Conservation (phyloP, 2,113 vertebrate genomes). For the Sebastes schlegelii region DNA sequence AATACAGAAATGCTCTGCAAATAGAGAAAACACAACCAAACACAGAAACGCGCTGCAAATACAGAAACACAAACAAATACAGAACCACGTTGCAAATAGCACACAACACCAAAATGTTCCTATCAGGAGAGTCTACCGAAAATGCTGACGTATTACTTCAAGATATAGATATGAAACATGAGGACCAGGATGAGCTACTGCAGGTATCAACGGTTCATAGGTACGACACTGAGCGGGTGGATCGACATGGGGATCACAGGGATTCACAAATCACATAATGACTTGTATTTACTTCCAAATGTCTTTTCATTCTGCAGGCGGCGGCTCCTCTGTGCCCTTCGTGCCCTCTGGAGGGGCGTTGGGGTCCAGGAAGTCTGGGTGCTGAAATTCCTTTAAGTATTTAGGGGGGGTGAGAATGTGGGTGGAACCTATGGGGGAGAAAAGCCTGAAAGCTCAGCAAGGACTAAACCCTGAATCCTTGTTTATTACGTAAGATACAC, state of each 20-base stretch:
- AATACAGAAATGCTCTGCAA: too few species aligned
- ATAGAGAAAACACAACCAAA: too few species aligned
- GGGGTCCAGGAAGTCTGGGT: slow-evolving; percentile 98
- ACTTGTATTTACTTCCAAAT: slow-evolving; percentile 57
- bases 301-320: slow-evolving; percentile 57
- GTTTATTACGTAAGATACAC: not conserved
- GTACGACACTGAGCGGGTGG: slow-evolving; percentile 22
- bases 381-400: slow-evolving; percentile 97
- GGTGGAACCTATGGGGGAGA: slow-evolving; percentile 92
- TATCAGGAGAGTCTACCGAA: not conserved
- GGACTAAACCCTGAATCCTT: not conserved
- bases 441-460: slow-evolving; percentile 78
- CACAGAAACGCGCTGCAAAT: too few species aligned
- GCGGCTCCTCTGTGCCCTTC: slow-evolving; percentile 57
- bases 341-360: slow-evolving; percentile 90
- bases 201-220: not conserved
- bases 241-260: not conserved
- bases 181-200: not conserved
- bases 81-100: too few species aligned
- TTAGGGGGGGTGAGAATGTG: slow-evolving; percentile 95
- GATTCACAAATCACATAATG: slow-evolving; percentile 11
- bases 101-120: too few species aligned
- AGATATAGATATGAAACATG: not conserved
- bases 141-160: not conserved
- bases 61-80: too few species aligned